These are phyloP conservation scores for Alosa sapidissima DNA, from an alignment of 2,797 vertebrate species.

Conservation along the genomic window DNA sequence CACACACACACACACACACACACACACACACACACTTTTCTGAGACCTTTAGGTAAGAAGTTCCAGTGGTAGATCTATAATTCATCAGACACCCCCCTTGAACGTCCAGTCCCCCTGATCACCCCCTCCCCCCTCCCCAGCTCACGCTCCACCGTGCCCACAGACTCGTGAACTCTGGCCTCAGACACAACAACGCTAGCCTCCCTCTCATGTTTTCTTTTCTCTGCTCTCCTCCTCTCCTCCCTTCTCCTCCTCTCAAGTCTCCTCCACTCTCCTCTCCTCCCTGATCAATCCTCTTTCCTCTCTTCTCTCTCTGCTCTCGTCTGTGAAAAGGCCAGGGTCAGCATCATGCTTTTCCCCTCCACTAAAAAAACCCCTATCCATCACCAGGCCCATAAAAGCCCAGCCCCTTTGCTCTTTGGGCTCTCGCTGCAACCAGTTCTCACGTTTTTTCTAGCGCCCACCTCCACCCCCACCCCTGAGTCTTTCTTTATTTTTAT, in stretches of 20 bases:
- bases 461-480: slow-evolving; percentile 32
- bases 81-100: slow-evolving; percentile 73
- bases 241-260: neutral
- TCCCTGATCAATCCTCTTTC: neutral
- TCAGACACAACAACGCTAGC: slow-evolving; percentile 67
- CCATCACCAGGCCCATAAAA: slow-evolving; percentile 32
- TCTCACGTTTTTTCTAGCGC: neutral
- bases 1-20: neutral
- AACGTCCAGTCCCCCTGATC: slow-evolving; percentile 49
- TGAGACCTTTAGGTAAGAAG: slow-evolving; percentile 71
- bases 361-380: slow-evolving; percentile 56
- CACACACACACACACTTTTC: slow-evolving; percentile 11
- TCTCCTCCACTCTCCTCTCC: neutral
- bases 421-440: neutral
- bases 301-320: slow-evolving; percentile 24
- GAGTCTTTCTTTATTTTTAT: slow-evolving; percentile 43
- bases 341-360: slow-evolving; percentile 56
- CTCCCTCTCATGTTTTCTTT: slow-evolving; percentile 22
- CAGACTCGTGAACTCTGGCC: slow-evolving; percentile 36
- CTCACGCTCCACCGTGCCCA: neutral
- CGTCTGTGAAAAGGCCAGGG: slow-evolving; percentile 49
- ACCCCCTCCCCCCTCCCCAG: slow-evolving; percentile 28
- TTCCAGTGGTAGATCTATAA: slow-evolving; percentile 75
- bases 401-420: neutral
- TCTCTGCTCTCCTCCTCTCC: neutral